phyloP scores from a whole-genome alignment of 2,113 vertebrate genomes.

The Ceyx cyanopectus region DNA sequence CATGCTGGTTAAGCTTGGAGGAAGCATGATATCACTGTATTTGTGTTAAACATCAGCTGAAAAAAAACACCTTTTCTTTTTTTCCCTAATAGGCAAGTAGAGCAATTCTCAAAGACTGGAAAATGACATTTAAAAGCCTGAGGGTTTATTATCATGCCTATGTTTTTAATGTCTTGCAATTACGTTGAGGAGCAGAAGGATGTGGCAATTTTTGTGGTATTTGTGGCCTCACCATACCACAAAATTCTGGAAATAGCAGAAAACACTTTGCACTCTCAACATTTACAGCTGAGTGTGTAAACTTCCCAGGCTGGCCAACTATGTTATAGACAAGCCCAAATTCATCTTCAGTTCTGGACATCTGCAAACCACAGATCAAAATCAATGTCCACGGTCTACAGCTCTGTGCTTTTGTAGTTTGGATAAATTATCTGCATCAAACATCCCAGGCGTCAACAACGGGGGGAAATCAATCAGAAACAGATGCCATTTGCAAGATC shows the following conservation, averaged over 20 bases:
- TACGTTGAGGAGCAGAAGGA: background rate
- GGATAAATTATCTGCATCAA: constrained; percentile 24
- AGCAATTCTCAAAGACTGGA: background rate
- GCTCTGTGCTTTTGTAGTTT: constrained; percentile 5
- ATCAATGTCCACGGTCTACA: background rate
- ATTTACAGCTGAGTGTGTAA: background rate
- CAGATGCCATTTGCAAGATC: background rate
- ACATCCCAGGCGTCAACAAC: background rate
- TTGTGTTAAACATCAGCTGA: background rate
- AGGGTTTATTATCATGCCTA: background rate
- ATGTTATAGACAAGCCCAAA: background rate
- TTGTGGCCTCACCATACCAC: background rate
- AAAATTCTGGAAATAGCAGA: background rate
- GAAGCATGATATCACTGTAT: background rate
- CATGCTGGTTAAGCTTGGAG: background rate
- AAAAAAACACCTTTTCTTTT: background rate
- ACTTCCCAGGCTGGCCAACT: background rate
- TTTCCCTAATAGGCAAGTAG: background rate
- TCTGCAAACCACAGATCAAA: constrained; percentile 22
- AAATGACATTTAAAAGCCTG: background rate
- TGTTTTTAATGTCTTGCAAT: background rate
- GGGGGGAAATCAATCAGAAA: constrained; percentile 16
- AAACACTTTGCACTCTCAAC: background rate
- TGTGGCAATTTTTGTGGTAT: background rate
- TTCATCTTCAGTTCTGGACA: background rate